These are phyloP conservation scores for Pollenia amentaria DNA, from an alignment of 2,888 invertebrate genomes.

Conservation along the genomic window DNA sequence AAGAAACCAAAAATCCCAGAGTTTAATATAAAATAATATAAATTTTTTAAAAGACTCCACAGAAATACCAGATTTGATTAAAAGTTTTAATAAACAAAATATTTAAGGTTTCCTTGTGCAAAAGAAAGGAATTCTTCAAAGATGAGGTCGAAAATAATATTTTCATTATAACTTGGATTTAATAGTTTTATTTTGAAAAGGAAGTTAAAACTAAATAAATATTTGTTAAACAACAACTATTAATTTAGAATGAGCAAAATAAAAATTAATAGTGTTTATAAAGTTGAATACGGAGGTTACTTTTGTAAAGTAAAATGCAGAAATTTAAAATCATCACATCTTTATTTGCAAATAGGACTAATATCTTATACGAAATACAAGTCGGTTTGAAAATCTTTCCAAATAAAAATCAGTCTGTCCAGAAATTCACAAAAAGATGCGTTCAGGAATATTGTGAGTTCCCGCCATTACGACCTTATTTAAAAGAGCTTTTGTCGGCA, in stretches of 20 bases:
- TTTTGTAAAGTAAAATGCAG: no score
- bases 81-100: slow-evolving; percentile 43
- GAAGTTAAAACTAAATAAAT: background rate
- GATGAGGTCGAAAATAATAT: background rate
- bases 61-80: slow-evolving; percentile 24
- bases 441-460: no score
- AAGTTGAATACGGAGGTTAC: background rate
- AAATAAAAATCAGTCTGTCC: no score
- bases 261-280: background rate
- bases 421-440: no score
- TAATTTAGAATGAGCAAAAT: background rate
- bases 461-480: no score
- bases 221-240: background rate
- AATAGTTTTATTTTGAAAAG: background rate
- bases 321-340: no score
- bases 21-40: background rate
- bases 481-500: no score
- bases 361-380: no score
- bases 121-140: background rate
- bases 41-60: slow-evolving; percentile 1
- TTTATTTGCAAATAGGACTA: no score
- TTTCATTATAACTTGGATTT: background rate
- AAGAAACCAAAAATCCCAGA: background rate
- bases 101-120: slow-evolving; percentile 12
- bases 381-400: no score